Evolutionary conservation across 2,113 vertebrate genomes (phyloP).

Genomic region (Hemichromis elongatus): DNA sequence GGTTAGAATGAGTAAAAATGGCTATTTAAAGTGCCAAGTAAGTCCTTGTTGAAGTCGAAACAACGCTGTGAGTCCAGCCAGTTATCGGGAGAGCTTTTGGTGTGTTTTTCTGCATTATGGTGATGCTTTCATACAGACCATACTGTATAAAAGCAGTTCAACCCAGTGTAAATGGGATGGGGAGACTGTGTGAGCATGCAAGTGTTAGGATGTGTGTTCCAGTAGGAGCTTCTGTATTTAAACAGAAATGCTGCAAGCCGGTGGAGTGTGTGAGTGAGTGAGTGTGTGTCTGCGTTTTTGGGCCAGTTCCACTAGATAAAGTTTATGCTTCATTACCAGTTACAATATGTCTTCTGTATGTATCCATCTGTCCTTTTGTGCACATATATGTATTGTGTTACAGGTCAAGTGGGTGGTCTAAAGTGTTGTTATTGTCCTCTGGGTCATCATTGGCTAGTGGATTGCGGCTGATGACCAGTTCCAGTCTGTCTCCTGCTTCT

Average conservation of each 20-base stretch:
- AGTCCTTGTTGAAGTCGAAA: neutral
- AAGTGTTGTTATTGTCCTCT: constrained; percentile 58
- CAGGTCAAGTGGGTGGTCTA: constrained; percentile 51
- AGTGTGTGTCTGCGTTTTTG: neutral
- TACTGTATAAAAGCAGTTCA: neutral
- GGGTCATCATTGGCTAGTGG: constrained; percentile 70
- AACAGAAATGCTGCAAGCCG: constrained; percentile 18
- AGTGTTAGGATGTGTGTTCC: neutral
- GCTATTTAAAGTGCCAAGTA: neutral
- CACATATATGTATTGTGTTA: constrained; percentile 14
- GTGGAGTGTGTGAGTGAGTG: neutral
- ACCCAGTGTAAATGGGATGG: neutral
- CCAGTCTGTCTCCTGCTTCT: constrained; percentile 86
- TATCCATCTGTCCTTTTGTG: neutral
- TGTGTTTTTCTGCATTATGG: neutral
- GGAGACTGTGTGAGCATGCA: neutral
- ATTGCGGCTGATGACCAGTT: constrained; percentile 90
- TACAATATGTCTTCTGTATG: neutral
- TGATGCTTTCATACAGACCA: neutral
- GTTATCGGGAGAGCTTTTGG: neutral
- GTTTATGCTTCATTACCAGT: neutral
- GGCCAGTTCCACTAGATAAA: neutral
- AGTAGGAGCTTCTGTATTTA: neutral
- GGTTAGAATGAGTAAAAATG: neutral
- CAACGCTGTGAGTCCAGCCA: neutral